Evolutionary conservation across 1,140 invertebrate species (phyloP).

Genomic region (Pseudomyrmex pallidus): DNA sequence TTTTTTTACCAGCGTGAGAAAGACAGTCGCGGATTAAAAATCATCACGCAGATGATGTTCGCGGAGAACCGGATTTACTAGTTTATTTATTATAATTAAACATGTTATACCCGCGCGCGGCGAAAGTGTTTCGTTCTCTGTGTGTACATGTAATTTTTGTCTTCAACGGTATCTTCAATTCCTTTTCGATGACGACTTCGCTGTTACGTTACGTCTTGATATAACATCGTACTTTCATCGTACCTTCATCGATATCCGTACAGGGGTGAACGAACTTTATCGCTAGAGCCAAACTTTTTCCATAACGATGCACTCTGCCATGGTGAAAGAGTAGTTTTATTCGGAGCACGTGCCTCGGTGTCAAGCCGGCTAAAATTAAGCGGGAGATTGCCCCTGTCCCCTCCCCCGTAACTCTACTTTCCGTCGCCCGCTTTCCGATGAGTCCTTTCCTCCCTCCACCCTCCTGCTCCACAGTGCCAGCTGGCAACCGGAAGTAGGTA

Average conservation of each 20-base stretch:
- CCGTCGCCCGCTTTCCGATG: constrained; percentile 53
- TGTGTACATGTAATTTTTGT: too few relatives aligned
- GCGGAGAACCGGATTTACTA: background rate
- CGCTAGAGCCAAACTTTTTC: constrained; percentile 32
- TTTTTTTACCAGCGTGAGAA: constrained; percentile 24
- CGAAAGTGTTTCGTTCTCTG: too few relatives aligned
- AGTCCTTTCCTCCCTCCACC: background rate
- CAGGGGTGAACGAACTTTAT: background rate
- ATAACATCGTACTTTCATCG: background rate
- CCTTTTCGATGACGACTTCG: background rate
- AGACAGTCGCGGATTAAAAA: constrained; percentile 15
- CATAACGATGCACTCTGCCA: constrained; percentile 13
- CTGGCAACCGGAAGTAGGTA: constrained; percentile 81
- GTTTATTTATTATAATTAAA: too few relatives aligned
- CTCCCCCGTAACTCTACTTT: constrained; percentile 50
- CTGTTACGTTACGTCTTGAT: background rate
- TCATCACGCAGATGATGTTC: background rate
- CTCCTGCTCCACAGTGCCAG: constrained; percentile 69
- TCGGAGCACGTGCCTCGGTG: constrained; percentile 75
- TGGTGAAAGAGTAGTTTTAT: constrained; percentile 56
- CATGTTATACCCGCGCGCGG: too few relatives aligned
- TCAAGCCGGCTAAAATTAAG: constrained; percentile 77
- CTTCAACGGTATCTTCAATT: background rate
- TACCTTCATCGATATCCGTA: background rate
- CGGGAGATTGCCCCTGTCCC: constrained; percentile 53